Evolutionary conservation across 2,888 invertebrate species (phyloP), one percentile per base, ranked within the genome.

Genomic region (Torymus aiolomorphi): DNA sequence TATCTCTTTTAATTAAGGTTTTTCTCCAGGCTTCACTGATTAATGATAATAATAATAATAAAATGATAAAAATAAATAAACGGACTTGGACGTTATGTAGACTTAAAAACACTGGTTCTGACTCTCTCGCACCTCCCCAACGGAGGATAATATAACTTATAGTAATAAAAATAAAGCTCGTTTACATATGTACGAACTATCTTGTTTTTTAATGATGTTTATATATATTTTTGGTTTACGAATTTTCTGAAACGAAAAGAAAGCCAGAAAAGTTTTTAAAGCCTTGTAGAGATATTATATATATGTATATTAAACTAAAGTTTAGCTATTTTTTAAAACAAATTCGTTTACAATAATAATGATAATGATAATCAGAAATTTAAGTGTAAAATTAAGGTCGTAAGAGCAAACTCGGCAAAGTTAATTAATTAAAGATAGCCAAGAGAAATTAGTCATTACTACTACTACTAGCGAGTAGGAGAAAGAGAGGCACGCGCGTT

Each of bases 71-170:
- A 12, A 62, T 24, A 61, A 73, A 78, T 79, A 75, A 70, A 69
- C 57, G 24, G 69, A 66, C 61, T 63, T 69, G 16, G 65, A 78
- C 52, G 56, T 42, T 42, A 10, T 42, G 42, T 78, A 73, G 67
- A 67, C 31, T 73, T 66, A 77, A 42, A 42, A 42, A 42, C 42
- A 77, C 52, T 61, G 51, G 49, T 78, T 78, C 77, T 77, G 77
- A 77, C 77, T 77, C 76, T 76, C 67, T 69, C 72, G 66, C 72
- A 66, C 72, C 59, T 72, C 61, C 13, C 14, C n/a, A 56, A 63
- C 63, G 16, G 42, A 66, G 42, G 42, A 42, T 42, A 42, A 42
- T 42, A 42, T 42, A 18, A 67, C 66, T 49, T 24, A 51, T n/a
- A 12, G 24, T 49, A 63, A 20, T 65, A 18, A 74, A 56, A 42